Evolutionary conservation across 2,113 vertebrate species (phyloP).

Genomic region (Telmatochromis brichardi): DNA sequence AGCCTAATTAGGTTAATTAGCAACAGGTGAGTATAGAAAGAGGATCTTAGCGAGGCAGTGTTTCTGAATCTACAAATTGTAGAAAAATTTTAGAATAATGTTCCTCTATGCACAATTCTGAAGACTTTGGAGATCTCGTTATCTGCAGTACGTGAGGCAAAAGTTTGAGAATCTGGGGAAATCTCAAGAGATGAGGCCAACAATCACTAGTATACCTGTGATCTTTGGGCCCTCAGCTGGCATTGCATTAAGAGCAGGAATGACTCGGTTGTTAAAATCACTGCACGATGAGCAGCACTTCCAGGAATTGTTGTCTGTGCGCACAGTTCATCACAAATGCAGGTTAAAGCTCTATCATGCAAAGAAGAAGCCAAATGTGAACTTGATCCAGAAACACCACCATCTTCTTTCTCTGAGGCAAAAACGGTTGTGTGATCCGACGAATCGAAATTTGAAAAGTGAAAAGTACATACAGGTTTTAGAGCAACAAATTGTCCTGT

Average conservation of each 20-base stretch:
- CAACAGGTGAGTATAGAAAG: neutral
- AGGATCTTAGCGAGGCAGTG: accelerated
- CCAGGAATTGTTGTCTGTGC: neutral
- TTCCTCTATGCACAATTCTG: accelerated
- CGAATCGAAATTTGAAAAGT: accelerated
- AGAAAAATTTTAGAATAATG: accelerated
- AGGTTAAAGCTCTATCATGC: neutral
- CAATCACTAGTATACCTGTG: neutral
- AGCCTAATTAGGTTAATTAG: neutral
- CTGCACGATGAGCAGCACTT: neutral
- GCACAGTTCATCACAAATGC: accelerated
- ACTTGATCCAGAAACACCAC: neutral
- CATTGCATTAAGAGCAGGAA: neutral
- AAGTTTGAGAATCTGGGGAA: neutral
- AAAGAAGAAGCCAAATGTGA: neutral
- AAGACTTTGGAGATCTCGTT: accelerated
- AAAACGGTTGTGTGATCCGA: accelerated
- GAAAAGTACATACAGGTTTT: accelerated
- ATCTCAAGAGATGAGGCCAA: neutral
- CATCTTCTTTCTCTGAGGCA: neutral
- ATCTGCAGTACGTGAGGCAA: accelerated
- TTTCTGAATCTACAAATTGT: neutral
- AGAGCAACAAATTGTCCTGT: neutral
- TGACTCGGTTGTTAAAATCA: neutral
- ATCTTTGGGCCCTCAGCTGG: neutral